Evolutionary conservation across 1,140 invertebrate genomes (phyloP), one percentile per base, ranked within the genome.

Genomic region (Amphibalanus amphitrite): DNA sequence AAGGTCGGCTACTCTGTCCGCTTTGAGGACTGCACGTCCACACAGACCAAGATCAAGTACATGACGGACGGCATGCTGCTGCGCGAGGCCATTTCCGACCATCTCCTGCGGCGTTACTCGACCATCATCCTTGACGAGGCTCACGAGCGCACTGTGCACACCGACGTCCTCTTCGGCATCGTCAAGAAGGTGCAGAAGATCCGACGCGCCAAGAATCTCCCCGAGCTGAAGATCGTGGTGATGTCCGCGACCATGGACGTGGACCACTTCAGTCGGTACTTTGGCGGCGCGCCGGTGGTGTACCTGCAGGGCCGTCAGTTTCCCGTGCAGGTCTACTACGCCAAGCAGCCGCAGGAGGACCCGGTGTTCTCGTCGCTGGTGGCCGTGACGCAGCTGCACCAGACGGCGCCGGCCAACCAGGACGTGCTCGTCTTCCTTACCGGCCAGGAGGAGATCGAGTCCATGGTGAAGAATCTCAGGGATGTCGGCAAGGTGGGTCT

Each of bases 361-460:
- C 97, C 97, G 79, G 84, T 89, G 67, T 86, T 88, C 28, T 28
- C 83, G 33, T 86, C 89, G 71, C 79, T 98, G 3, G 88, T 91
- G 64, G 93, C 94, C 0, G 86, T 96, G 71, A 93, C 97, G 79
- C 88, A 97, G 81, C 89, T 98, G 72, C 94, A 98, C 82, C 85
- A 86, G 72, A 85, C 89, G 77, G 84, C 88, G 72, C 91, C 91
- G 17, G 79, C 87, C 28, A 89, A 91, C 90, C 75, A 86, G 76
- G 93, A 97, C 79, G 91, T 99, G 78, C 82, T 99, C 47, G 90
- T 98, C n/a, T 99, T 99, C 83, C 82, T 98, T 69, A 98, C 96
- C 73, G 97, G 97, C 4, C 94, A 98, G 83, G 96, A 99, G 80
- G 97, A 99, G 86, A 98, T 99, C 75, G 95, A 98, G 82, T 85